Evolutionary conservation across 2,888 invertebrate species (phyloP).

Genomic region (Sabatieria punctata): DNA sequence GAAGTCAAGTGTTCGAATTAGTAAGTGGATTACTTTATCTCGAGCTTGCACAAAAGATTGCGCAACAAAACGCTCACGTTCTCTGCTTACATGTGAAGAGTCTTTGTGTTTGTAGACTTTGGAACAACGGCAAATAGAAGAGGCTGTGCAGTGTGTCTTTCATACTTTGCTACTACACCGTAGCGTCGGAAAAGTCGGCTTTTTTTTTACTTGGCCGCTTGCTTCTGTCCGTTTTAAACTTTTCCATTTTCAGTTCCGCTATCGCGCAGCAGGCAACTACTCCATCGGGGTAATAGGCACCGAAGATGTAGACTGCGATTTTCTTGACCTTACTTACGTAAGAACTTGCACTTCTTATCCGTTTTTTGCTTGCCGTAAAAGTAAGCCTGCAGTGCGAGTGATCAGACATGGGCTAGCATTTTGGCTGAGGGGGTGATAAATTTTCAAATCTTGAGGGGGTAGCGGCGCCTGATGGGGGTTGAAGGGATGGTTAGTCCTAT

Average conservation of each 20-base stretch:
- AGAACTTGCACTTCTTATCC: constrained; percentile 7
- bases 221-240: constrained; percentile 1
- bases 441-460: too few species aligned
- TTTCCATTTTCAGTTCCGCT: constrained; percentile 49
- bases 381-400: too few species aligned
- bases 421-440: too few species aligned
- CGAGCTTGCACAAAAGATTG: too few species aligned
- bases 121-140: constrained; percentile 35
- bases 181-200: constrained; percentile 35
- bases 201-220: background rate
- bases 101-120: too few species aligned
- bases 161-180: constrained; percentile 39
- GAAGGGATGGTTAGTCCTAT: too few species aligned
- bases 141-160: constrained; percentile 34
- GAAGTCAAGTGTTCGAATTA: too few species aligned
- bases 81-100: too few species aligned
- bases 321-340: constrained; percentile 89
- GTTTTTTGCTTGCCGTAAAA: background rate
- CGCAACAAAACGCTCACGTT: too few species aligned
- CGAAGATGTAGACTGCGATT: constrained; percentile 91
- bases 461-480: too few species aligned
- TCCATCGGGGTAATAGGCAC: constrained; percentile 87
- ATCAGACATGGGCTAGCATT: too few species aligned
- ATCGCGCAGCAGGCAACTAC: constrained; percentile 80
- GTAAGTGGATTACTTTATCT: too few species aligned